Conservation (phyloP, 2,113 vertebrate genomes). For the Pedionomus torquatus region DNA sequence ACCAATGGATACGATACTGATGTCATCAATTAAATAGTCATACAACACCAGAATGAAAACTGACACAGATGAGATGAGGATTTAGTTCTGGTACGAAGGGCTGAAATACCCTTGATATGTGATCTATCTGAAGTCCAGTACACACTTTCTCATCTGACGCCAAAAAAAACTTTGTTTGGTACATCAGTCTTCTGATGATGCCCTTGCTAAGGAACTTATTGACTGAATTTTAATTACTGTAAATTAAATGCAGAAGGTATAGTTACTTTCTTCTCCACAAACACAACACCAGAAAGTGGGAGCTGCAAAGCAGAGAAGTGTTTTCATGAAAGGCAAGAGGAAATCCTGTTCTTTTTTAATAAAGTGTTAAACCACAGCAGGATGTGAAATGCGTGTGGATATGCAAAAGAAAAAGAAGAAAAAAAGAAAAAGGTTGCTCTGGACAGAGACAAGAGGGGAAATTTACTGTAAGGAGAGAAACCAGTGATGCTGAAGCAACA, state of each 20-base stretch:
- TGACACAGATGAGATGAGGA: background rate
- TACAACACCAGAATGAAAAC: background rate
- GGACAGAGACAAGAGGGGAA: background rate
- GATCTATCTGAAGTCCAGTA: background rate
- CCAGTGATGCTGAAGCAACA: background rate
- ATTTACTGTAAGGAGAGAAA: background rate
- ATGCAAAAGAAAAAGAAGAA: background rate
- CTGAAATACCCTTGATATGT: background rate
- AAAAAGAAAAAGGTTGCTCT: background rate
- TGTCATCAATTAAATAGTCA: background rate
- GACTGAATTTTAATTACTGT: background rate
- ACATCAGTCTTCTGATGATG: background rate
- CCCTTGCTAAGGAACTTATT: background rate
- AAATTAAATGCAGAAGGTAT: background rate
- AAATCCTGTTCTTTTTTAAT: background rate
- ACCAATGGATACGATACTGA: background rate
- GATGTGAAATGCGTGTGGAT: background rate
- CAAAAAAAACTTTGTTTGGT: background rate
- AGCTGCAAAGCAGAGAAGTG: background rate
- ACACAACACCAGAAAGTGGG: background rate
- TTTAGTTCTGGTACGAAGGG: background rate
- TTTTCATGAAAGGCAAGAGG: background rate
- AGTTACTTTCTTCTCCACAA: background rate
- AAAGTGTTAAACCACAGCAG: background rate
- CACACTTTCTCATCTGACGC: background rate